A percentile compares a stretch with the other conserved stretches of the same genome.
phyloP scores from a whole-genome alignment of 1,140 invertebrate species.

The Drosophila oshimai region DNA sequence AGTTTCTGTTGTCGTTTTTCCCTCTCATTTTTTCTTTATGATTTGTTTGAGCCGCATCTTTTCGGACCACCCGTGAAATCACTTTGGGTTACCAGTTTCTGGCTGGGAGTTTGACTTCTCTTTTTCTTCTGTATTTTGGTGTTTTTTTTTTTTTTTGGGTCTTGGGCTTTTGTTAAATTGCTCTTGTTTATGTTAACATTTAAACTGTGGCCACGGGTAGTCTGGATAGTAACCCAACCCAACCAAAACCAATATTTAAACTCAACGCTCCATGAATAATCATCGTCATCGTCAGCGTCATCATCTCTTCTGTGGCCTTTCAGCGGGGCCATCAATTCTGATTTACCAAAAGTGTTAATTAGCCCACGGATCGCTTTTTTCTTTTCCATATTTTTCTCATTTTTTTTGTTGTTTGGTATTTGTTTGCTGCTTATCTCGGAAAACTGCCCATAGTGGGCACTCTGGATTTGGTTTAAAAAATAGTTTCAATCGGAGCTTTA shows the following conservation, averaged over 20 bases:
- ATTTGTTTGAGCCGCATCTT: slow-evolving; percentile 81
- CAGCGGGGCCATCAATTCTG: slow-evolving; percentile 75
- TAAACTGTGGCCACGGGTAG: slow-evolving; percentile 81
- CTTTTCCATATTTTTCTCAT: slow-evolving; percentile 2
- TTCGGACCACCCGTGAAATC: slow-evolving; percentile 78
- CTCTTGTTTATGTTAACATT: slow-evolving; percentile 82
- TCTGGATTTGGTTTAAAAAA: neutral
- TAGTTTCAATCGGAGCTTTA: neutral
- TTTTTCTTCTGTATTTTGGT: slow-evolving; percentile 1
- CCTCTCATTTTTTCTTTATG: slow-evolving; percentile 67
- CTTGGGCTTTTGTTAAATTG: slow-evolving; percentile 77
- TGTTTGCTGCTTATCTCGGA: slow-evolving; percentile 23
- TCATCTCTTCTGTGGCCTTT: slow-evolving; percentile 58
- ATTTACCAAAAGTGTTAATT: slow-evolving; percentile 81
- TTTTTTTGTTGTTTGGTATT: neutral
- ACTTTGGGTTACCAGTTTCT: slow-evolving; percentile 68
- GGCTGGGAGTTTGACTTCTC: slow-evolving; percentile 35
- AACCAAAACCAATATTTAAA: slow-evolving; percentile 79
- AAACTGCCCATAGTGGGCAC: slow-evolving; percentile 23
- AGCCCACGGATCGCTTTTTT: slow-evolving; percentile 38
- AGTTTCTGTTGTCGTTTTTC: slow-evolving; percentile 53
- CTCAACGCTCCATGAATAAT: slow-evolving; percentile 78
- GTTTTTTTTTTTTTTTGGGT: slow-evolving; percentile 23
- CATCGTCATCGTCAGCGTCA: slow-evolving; percentile 53
- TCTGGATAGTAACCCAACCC: slow-evolving; percentile 35